Evolutionary conservation across 2,888 invertebrate genomes (phyloP).

Genomic region (Eupithecia tripunctaria): DNA sequence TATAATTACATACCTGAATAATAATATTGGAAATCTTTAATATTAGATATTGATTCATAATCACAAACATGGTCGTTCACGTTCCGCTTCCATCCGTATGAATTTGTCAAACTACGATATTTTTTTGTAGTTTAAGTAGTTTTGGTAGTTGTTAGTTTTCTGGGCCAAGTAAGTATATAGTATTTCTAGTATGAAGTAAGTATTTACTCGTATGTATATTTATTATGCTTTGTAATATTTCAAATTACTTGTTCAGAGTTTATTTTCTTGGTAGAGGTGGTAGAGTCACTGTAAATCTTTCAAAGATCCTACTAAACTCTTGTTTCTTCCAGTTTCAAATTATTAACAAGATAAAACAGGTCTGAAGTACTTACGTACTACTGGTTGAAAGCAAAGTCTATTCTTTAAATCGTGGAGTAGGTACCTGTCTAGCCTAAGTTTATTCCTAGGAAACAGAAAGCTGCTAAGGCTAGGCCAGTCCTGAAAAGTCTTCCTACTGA

Average conservation of each 20-base stretch:
- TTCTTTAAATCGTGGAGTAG: conserved; percentile 16
- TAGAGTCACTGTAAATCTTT: not conserved
- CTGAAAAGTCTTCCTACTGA: too few relatives aligned
- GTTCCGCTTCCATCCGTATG: not conserved
- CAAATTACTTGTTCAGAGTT: not conserved
- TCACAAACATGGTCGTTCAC: not conserved
- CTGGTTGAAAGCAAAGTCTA: conserved; percentile 30
- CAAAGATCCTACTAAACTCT: conserved; percentile 7
- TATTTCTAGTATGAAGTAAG: too few relatives aligned
- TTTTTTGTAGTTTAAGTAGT: not conserved
- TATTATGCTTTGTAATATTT: not conserved
- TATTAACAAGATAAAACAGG: conserved; percentile 24
- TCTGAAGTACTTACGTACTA: conserved; percentile 30
- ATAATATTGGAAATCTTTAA: too few relatives aligned
- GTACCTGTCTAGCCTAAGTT: conserved; percentile 12
- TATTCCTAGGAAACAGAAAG: conserved; percentile 20
- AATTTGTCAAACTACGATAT: not conserved
- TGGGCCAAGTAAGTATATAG: not conserved
- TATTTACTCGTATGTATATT: not conserved
- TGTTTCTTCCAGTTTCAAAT: conserved; percentile 35
- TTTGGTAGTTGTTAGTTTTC: not conserved
- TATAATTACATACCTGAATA: too few relatives aligned
- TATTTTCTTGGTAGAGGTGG: not conserved
- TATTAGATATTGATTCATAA: not conserved
- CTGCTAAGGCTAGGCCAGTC: conserved; percentile 10